These are phyloP conservation scores for Rhinophrynus dorsalis DNA, from an alignment of 2,797 vertebrate genomes.

Conservation along the genomic window DNA sequence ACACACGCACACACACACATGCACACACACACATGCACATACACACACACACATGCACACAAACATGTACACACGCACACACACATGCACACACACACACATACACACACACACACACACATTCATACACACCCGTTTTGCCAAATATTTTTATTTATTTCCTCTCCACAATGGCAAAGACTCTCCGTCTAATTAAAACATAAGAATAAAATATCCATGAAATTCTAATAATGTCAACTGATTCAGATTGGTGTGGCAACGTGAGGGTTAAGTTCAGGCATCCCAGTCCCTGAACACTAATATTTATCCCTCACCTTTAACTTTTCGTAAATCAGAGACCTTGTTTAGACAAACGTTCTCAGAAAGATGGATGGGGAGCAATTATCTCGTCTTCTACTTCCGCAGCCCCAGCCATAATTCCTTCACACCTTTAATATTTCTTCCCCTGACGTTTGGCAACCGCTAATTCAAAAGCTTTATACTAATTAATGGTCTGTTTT, in stretches of 20 bases:
- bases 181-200: neutral
- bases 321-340: slow-evolving; percentile 6
- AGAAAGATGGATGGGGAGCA: slow-evolving; percentile 20
- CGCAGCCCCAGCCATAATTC: slow-evolving; percentile 13
- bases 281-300: neutral
- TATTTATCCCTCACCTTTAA: slow-evolving; percentile 2
- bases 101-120: no score
- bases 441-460: slow-evolving; percentile 20
- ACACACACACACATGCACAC: no score
- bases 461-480: slow-evolving; percentile 22
- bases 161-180: no score
- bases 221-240: neutral
- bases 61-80: no score
- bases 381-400: slow-evolving; percentile 14
- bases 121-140: no score
- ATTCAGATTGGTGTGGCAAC: neutral
- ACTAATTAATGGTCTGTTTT: slow-evolving; percentile 23
- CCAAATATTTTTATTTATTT: no score
- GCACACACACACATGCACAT: no score
- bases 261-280: neutral
- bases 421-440: slow-evolving; percentile 26
- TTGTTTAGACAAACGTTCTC: neutral
- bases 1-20: no score
- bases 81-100: no score
- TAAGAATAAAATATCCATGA: neutral